phyloP scores from a whole-genome alignment of 2,888 invertebrate genomes.

The Helobdella robusta region DNA sequence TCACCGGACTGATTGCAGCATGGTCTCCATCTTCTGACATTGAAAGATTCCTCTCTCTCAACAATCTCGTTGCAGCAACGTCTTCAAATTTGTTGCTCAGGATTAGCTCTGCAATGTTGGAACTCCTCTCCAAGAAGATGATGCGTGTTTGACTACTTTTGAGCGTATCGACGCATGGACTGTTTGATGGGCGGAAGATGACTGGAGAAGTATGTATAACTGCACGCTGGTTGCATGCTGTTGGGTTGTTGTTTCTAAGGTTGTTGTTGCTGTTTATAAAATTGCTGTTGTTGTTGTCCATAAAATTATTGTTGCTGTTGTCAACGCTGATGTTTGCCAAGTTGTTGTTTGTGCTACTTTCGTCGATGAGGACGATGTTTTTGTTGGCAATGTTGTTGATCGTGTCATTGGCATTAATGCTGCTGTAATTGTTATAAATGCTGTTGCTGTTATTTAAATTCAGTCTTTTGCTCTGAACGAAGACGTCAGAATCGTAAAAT shows the following conservation, averaged over 20 bases:
- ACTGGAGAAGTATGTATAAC: too few relatives aligned
- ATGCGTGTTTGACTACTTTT: not conserved
- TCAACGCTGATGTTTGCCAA: not conserved
- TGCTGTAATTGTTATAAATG: not conserved
- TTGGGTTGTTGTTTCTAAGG: not conserved
- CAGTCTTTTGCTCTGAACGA: too few relatives aligned
- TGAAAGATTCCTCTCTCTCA: too few relatives aligned
- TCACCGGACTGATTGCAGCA: too few relatives aligned
- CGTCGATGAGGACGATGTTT: not conserved
- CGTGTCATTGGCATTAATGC: not conserved
- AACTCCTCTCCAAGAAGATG: not conserved
- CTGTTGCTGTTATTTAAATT: too few relatives aligned
- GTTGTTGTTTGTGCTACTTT: not conserved
- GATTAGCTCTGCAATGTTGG: not conserved
- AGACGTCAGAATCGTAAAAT: too few relatives aligned
- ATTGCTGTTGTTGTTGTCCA: not conserved
- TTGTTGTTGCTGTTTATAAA: not conserved
- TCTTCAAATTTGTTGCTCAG: too few relatives aligned
- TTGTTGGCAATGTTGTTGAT: constrained; percentile 1
- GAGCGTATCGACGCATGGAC: too few relatives aligned
- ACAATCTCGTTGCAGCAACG: too few relatives aligned
- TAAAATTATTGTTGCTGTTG: not conserved
- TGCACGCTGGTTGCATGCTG: too few relatives aligned
- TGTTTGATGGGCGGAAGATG: too few relatives aligned
- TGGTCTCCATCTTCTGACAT: too few relatives aligned